Base-by-base conservation (phyloP, 2,888 invertebrate genomes). In the Philereme transversata region DNA sequence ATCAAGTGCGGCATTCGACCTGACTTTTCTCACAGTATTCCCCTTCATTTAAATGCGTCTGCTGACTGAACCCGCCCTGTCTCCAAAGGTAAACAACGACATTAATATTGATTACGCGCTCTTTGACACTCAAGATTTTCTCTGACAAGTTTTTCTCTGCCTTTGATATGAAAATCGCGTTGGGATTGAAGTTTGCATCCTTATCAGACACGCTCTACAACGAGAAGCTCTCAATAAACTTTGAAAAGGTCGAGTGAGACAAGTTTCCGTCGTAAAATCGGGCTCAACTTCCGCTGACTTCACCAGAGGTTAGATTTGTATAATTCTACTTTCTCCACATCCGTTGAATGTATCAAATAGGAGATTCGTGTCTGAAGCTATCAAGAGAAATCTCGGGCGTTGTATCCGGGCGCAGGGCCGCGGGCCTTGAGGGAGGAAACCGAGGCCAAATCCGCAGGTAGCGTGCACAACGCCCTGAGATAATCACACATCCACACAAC, bases 41-140 rank as follows among this genome's bases (percentile, higher is more conserved):
- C 90, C 90, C 88, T 85, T 84, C 83, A 87, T 89, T 89, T 87
- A 86, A 82, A 88, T 89, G 84, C 87, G 77, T 84, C 86, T 86
- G 40, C 4, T 7, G 34, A 82, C 77, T 79, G 83, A 74, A 61
- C 59, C 62, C 54, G 64, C 74, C 73, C 76, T 78, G 76, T 78
- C 83, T 88, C 88, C 22, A 90, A 90, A 88, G 84, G 86, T 86
- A 88, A 88, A 90, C 87, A 89, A 86, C 84, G 78, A 79, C 85
- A 88, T 91, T 87, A 91, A 90, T 90, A 90, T 90, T 90, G 89
- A 91, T 89, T 83, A 81, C 82, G 79, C 75, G 79, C 78, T 81
- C 89, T 86, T 86, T 86, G 86, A 84, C 80, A 77, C 85, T 88
- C 84, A 84, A 77, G 43, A 83, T 84, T 83, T 86, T 84, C 83